Evolutionary conservation across 1,140 invertebrate genomes (phyloP).

Genomic region (Ceratina calcarata): DNA sequence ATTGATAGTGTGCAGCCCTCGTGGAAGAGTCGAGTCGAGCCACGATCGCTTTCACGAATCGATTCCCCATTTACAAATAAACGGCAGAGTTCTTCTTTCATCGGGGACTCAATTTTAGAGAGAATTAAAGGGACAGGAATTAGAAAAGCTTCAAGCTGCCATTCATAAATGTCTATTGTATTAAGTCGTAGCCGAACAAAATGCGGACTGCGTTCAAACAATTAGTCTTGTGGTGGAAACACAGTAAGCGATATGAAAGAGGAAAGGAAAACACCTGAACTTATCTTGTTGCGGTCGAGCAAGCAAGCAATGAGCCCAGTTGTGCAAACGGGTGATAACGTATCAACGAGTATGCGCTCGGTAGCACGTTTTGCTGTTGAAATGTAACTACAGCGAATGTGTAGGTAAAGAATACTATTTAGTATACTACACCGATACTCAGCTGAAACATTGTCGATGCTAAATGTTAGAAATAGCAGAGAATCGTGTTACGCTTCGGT

Average conservation of each 20-base stretch:
- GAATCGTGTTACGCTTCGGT: background rate
- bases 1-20: background rate
- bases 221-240: background rate
- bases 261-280: background rate
- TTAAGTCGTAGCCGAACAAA: background rate
- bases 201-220: background rate
- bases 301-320: background rate
- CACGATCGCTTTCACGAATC: background rate
- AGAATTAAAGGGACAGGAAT: too few relatives aligned
- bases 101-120: background rate
- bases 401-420: background rate
- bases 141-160: background rate
- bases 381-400: background rate
- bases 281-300: constrained; percentile 22
- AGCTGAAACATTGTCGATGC: background rate
- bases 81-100: background rate
- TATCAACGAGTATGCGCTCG: constrained; percentile 32
- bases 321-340: constrained; percentile 16
- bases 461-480: background rate
- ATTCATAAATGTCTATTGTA: background rate
- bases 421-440: background rate
- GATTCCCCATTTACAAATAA: background rate
- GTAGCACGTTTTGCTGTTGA: background rate
- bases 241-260: background rate
- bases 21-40: background rate